Base-by-base conservation (phyloP, 1,140 invertebrate species). In the Megathymus violae region DNA sequence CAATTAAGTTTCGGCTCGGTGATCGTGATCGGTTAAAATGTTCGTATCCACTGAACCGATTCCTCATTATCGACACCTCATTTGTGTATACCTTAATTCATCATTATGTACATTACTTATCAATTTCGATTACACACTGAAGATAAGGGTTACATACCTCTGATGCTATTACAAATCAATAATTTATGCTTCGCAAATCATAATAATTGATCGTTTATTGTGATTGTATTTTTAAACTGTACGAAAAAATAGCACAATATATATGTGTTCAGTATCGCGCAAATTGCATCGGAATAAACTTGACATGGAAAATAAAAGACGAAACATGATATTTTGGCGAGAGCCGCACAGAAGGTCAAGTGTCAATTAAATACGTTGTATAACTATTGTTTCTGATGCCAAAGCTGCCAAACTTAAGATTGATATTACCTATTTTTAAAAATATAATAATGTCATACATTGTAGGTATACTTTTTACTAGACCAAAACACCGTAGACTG, bases 21-120 rank as follows among this genome's bases (percentile, higher is more conserved):
- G 6, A 41, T 22, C 17, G 17, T 14, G 46, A 19, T n/a, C 16
- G 22, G 22, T 14, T 31, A 10, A 14, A 48, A 5, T 3, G 7
- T 27, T 48, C 19, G 4, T 27, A 48, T 0, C 46, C 17, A 48
- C 46, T 48, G 46, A 48, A 48, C 46, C 46, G 46, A 14, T 31
- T 22, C 13, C 31, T 48, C 22, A 48, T 48, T 48, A 48, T 6
- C 46, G 4, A 48, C 46, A 48, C 46, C 46, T 31, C 46, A 48
- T 27, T 48, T 48, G 46, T 31, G 25, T 19, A 22, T n/a, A 48
- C 31, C 46, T 31, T n/a, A 14, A 25, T 48, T 31, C 25, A 48
- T 48, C 22, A 22, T 10, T 4, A 46, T 46, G 1, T 11, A 31
- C 10, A 22, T 15, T 31, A 25, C 7, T 4, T n/a, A 11, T 15